These are phyloP conservation scores for Myotis planiceps DNA, from an alignment of 2,797 vertebrate species.

Conservation along the genomic window DNA sequence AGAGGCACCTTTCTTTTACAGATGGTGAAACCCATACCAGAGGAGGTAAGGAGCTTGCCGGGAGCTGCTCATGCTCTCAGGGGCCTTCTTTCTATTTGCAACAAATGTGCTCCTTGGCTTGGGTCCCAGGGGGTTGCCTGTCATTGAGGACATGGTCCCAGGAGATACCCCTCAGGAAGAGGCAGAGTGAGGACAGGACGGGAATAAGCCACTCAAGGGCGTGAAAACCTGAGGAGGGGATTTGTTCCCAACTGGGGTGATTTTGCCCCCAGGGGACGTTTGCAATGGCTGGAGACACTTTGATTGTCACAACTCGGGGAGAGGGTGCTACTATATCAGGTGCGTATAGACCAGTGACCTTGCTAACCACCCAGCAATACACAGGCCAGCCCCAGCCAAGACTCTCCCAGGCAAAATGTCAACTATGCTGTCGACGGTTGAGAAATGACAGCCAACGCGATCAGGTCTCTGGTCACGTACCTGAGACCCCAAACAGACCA, in stretches of 20 bases:
- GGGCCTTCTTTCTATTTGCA: neutral
- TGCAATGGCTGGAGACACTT: too few species aligned
- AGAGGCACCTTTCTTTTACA: neutral
- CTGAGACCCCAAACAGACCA: neutral
- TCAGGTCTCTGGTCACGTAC: neutral
- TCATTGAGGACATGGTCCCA: neutral
- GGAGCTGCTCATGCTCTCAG: neutral
- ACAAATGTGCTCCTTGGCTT: neutral
- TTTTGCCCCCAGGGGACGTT: too few species aligned
- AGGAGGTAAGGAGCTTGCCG: neutral
- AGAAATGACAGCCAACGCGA: neutral
- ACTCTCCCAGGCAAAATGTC: neutral
- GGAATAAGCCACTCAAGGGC: neutral
- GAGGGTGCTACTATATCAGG: neutral
- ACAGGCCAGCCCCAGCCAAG: neutral
- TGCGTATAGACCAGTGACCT: neutral
- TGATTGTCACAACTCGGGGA: too few species aligned
- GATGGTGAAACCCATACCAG: neutral
- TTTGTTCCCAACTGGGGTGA: neutral
- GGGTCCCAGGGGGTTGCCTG: neutral
- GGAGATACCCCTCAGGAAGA: neutral
- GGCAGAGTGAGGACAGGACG: neutral
- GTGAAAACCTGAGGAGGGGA: too few species aligned
- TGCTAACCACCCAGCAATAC: neutral
- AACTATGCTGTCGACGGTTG: fast-evolving